phyloP scores from a whole-genome alignment of 2,888 invertebrate genomes.

The Chironomus tentans region DNA sequence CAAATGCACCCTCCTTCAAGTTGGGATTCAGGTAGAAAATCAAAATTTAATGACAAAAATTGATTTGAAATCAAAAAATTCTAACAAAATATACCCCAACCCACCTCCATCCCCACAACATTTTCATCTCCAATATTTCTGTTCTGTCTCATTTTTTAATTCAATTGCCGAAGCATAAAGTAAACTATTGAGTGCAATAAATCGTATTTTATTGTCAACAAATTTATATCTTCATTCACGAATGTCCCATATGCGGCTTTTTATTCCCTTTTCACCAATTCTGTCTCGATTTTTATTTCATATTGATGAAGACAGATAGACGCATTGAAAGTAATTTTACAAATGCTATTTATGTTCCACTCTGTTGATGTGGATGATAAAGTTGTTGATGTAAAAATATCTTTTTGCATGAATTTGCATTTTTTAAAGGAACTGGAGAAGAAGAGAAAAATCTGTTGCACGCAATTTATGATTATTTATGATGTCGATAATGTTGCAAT shows the following conservation, averaged over 20 bases:
- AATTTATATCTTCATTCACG: neutral
- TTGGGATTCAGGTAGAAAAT: too few relatives aligned
- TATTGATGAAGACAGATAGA: slow-evolving; percentile 11
- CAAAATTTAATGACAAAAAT: too few relatives aligned
- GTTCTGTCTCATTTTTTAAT: neutral
- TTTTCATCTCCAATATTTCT: too few relatives aligned
- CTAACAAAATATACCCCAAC: too few relatives aligned
- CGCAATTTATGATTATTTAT: slow-evolving; percentile 16
- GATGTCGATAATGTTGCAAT: neutral
- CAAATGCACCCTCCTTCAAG: too few relatives aligned
- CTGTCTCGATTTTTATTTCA: neutral
- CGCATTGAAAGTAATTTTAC: neutral
- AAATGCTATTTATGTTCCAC: neutral
- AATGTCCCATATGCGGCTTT: slow-evolving; percentile 6
- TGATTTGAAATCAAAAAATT: too few relatives aligned
- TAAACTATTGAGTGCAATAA: neutral
- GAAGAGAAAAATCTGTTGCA: neutral
- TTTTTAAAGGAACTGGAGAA: too few relatives aligned
- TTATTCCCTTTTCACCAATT: neutral
- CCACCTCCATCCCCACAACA: too few relatives aligned
- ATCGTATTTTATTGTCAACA: slow-evolving; percentile 7
- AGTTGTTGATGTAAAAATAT: neutral
- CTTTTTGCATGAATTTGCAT: neutral
- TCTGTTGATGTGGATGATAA: too few relatives aligned
- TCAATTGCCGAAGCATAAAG: neutral